Conservation (phyloP, 2,113 vertebrate genomes). For the Urocolius indicus region DNA sequence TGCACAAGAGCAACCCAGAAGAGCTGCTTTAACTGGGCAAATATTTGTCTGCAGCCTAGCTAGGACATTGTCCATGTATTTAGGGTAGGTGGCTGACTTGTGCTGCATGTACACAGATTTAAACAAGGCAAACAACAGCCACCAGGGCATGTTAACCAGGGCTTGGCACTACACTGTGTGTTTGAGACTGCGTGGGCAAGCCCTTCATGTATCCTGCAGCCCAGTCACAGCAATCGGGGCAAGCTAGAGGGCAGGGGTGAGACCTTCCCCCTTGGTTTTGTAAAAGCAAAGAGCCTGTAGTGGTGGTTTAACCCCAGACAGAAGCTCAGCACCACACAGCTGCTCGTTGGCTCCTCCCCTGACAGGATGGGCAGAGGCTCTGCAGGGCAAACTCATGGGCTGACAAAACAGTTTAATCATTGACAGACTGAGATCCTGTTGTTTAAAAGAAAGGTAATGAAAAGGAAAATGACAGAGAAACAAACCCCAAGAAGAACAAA, state of each 20-base stretch:
- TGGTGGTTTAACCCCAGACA: background rate
- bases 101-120: background rate
- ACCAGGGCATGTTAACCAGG: too few species aligned
- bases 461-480: background rate
- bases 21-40: conserved; percentile 26
- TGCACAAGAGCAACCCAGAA: background rate
- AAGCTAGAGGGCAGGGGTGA: background rate
- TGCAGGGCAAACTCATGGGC: background rate
- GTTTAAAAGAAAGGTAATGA: background rate
- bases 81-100: background rate
- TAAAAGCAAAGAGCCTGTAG: background rate
- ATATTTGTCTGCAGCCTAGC: conserved; percentile 16
- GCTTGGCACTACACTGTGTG: background rate
- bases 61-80: background rate
- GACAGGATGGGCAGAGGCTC: background rate
- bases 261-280: rapidly evolving
- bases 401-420: background rate
- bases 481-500: background rate
- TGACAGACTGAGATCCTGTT: too few species aligned
- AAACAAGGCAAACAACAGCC: background rate
- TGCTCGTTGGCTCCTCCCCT: background rate
- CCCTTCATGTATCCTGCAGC: background rate
- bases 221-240: too few species aligned
- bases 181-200: background rate
- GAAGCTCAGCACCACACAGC: background rate